Percentiles rank a stretch among this genome's conserved stretches.
Evolutionary conservation across 2,888 invertebrate species (phyloP).

Genomic region (Erynnis tages): DNA sequence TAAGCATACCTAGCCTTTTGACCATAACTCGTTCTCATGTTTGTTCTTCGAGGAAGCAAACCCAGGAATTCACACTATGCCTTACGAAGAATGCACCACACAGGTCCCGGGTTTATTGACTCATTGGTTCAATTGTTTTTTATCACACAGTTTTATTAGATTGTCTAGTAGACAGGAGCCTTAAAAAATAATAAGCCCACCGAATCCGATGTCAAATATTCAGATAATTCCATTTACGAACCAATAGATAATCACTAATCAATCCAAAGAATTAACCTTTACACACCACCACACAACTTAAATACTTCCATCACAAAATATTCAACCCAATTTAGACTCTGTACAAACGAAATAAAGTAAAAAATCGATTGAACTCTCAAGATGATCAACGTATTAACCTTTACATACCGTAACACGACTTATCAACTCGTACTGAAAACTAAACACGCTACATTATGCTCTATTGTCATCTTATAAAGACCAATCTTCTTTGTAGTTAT

Average conservation of each 20-base stretch:
- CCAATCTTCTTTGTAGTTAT: background rate
- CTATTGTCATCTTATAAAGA: background rate
- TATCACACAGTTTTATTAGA: too few species aligned
- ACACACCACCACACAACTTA: conserved; percentile 5
- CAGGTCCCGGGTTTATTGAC: too few species aligned
- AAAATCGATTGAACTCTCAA: background rate
- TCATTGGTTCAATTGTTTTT: too few species aligned
- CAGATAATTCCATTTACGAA: conserved; percentile 29
- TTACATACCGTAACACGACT: conserved; percentile 8
- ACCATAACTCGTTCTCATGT: too few species aligned
- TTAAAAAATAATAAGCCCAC: conserved; percentile 22
- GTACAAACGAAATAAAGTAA: background rate
- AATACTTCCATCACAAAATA: background rate
- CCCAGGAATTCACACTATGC: too few species aligned
- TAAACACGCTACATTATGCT: background rate
- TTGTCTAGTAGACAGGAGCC: background rate
- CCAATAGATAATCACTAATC: conserved; percentile 31
- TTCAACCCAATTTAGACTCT: background rate
- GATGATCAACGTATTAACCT: conserved; percentile 11
- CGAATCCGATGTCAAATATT: conserved; percentile 30
- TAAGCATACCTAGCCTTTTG: too few species aligned
- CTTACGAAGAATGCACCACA: too few species aligned
- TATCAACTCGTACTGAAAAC: conserved; percentile 1
- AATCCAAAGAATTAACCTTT: conserved; percentile 20
- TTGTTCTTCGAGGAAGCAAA: too few species aligned